Evolutionary conservation across 2,113 vertebrate species (phyloP), one percentile per base, ranked within the genome.

Genomic region (Corvus moneduloides): DNA sequence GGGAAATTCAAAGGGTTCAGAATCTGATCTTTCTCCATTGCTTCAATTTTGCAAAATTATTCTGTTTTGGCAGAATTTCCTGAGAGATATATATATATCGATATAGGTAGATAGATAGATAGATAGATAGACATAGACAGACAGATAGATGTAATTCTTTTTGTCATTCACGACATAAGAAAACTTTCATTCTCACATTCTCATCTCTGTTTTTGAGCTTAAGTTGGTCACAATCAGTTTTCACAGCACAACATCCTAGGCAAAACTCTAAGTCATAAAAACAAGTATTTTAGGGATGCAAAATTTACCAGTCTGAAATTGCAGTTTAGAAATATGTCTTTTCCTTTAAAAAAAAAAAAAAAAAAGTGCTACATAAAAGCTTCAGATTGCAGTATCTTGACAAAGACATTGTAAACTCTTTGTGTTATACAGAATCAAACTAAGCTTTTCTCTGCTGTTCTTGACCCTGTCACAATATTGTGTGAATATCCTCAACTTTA

Each of bases 1-100:
- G 26, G 24, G 44, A 94, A 94, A 93, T 80, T 92, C 61, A 96
- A 84, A 92, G n/a, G 24, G 5, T 20, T 96, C 63, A 52, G 63
- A 90, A 86, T 77, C 55, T 56, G 63, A 80, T 93, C 43, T 86
- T 88, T 76, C 67, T 62, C 62, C 69, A 83, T 79, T 75, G 41
- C 41, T 93, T 85, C 46, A 76, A 66, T 85, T 92, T 96, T 83
- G 41, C 11, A 91, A 85, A 94, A 73, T 24, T 85, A n/a, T 75
- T 91, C 66, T 67, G 7, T 43, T 90, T 90, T 90, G 43, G 23
- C 21, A 74, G 27, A 87, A 85, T 82, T 68, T 91, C 46, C 62
- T 81, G 20, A 28, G 4, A 27, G 10, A 37, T 10, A 37, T 1
- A 35, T 16, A 41, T 8, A 12, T 9, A 14, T 13, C 4, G 28